Percentiles rank a stretch among this genome's conserved stretches.
Conservation (phyloP, 2,888 invertebrate species). For the Rotaria socialis region DNA sequence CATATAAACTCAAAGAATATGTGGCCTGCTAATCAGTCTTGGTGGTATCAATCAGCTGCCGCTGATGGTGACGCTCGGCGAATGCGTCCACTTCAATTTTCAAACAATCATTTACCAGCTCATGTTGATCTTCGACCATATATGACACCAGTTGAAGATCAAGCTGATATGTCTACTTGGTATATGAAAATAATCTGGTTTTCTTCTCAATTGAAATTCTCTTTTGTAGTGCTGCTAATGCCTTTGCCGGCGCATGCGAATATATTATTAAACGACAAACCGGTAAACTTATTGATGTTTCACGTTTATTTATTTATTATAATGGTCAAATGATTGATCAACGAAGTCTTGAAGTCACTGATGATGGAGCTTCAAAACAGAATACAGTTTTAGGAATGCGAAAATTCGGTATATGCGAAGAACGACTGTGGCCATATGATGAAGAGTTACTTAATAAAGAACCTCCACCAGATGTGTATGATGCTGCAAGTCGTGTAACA, state of each 20-base stretch:
- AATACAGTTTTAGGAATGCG: slow-evolving; percentile 10
- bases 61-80: neutral
- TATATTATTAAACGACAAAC: neutral
- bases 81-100: slow-evolving; percentile 6
- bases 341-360: neutral
- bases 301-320: slow-evolving; percentile 14
- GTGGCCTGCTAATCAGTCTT: neutral
- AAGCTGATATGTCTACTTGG: slow-evolving; percentile 29
- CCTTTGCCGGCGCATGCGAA: neutral
- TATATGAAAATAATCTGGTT: neutral
- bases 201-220: too few relatives aligned
- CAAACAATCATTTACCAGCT: neutral
- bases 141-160: neutral
- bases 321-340: slow-evolving; percentile 25
- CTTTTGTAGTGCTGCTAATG: neutral
- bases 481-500: neutral
- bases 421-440: neutral
- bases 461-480: neutral
- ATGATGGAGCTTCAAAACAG: slow-evolving; percentile 3
- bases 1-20: neutral
- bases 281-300: neutral
- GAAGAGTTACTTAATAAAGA: neutral
- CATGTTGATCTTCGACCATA: neutral
- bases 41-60: neutral
- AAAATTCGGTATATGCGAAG: slow-evolving; percentile 13